Base-by-base conservation (phyloP, 2,113 vertebrate genomes). In the Callospermophilus lateralis region DNA sequence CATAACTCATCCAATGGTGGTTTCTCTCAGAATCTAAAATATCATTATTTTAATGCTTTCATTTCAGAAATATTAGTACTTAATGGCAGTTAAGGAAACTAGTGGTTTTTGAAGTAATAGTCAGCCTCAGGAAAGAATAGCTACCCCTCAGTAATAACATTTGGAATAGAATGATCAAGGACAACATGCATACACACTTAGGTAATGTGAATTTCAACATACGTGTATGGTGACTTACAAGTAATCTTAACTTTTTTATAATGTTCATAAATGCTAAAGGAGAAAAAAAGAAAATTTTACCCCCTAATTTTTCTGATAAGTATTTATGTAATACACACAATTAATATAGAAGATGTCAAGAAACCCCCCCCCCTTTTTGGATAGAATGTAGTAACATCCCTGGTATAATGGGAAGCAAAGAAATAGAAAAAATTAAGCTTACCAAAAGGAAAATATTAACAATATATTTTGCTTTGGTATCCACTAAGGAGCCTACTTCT, bases 201-300 rank as follows among this genome's bases (percentile, higher is more conserved):
- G 32, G 70, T 72, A 93, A 84, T 37, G 6, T 76, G 55, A 70
- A 10, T 81, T 85, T 93, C 78, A 30, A 79, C 51, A 58, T 70
- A 26, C 76, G n/a, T 94, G 34, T 16, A 45, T 42, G 83, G 13
- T 61, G 42, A 1, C 65, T 93, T 94, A 32, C 12, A 30, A 79
- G 22, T 42, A 80, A 34, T 8, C 39, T 73, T 84, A 42, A 77
- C 87, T 58, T 93, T 90, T 37, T 88, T 84, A 76, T 37, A 77
- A 32, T 68, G 30, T n/a, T 34, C 15, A 61, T 85, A 45, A 51
- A 5, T 6, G 45, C 39, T 90, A 76, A 95, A 73, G 15, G 11
- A 89, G 42, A 53, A 90, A 85, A 85, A 94, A 90, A 73, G 26
- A 48, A 51, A 72, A 74, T 95, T 94, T 88, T 76, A 88, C 80